Conservation (phyloP, 2,888 invertebrate species). For the Anorthoa munda region DNA sequence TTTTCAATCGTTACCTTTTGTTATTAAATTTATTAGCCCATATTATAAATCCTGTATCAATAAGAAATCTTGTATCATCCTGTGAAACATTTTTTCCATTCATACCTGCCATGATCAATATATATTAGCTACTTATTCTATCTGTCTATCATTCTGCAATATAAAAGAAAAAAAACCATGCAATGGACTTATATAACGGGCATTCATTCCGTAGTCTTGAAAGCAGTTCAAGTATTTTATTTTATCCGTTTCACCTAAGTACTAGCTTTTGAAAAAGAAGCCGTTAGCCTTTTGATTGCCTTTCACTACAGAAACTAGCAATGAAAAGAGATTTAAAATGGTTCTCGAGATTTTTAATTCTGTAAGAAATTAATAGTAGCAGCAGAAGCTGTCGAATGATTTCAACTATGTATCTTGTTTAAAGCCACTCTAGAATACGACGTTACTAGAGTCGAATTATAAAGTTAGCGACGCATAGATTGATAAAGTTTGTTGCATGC, state of each 20-base stretch:
- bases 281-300: conserved; percentile 74
- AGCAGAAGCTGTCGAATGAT: conserved; percentile 13
- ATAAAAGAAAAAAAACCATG: conserved; percentile 7
- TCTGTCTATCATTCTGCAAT: neutral
- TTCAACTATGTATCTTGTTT: conserved; percentile 30
- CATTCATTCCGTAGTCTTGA: conserved; percentile 51
- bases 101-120: neutral
- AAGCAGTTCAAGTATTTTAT: conserved; percentile 63
- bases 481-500: conserved; percentile 85
- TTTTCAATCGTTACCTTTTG: conserved; percentile 31
- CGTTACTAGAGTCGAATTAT: conserved; percentile 67
- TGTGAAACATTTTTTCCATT: neutral
- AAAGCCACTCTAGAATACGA: conserved; percentile 48
- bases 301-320: conserved; percentile 66
- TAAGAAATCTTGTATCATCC: neutral
- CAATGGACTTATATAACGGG: conserved; percentile 18
- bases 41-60: neutral
- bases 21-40: conserved; percentile 6
- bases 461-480: conserved; percentile 80
- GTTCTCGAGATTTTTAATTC: conserved; percentile 36
- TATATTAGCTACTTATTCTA: neutral
- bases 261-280: conserved; percentile 68
- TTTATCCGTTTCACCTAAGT: conserved; percentile 63
- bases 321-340: conserved; percentile 62
- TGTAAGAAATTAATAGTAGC: conserved; percentile 5